These are phyloP conservation scores for Anthopleura xanthogrammica DNA, from an alignment of 92 coral and sea anemone genomes.

Conservation along the genomic window DNA sequence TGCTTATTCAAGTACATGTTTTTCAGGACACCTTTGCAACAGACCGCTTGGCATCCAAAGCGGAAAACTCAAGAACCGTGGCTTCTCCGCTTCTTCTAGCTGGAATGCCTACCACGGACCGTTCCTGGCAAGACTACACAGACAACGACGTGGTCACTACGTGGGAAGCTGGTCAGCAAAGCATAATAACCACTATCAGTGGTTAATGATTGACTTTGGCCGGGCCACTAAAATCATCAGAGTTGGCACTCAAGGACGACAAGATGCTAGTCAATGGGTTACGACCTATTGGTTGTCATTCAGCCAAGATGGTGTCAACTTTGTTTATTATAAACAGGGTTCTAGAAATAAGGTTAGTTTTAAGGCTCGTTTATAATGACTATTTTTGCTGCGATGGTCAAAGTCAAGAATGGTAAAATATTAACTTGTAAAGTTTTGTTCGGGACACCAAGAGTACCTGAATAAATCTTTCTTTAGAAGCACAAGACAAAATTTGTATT, in stretches of 20 bases:
- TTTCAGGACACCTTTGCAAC: slow-evolving; percentile 63
- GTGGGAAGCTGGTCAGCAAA: slow-evolving; percentile 74
- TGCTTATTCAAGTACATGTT: neutral
- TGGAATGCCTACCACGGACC: slow-evolving; percentile 56
- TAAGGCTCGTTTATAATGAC: too few species aligned
- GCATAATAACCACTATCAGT: slow-evolving; percentile 54
- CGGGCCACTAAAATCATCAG: slow-evolving; percentile 60
- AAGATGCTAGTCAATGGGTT: slow-evolving; percentile 58
- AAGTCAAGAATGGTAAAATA: too few species aligned
- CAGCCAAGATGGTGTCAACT: slow-evolving; percentile 57
- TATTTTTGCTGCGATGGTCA: too few species aligned
- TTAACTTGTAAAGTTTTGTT: too few species aligned
- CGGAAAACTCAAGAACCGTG: slow-evolving; percentile 47
- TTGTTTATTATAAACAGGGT: slow-evolving; percentile 36
- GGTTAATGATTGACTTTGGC: slow-evolving; percentile 56
- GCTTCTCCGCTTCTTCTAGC: slow-evolving; percentile 62
- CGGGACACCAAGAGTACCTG: too few species aligned
- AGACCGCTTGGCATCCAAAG: slow-evolving; percentile 66
- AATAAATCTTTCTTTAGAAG: too few species aligned
- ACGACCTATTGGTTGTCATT: slow-evolving; percentile 50
- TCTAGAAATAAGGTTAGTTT: slow-evolving; percentile 14
- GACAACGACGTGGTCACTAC: slow-evolving; percentile 45
- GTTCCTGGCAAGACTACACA: slow-evolving; percentile 64
- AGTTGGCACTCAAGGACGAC: slow-evolving; percentile 59
- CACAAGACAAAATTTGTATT: too few species aligned